These are phyloP conservation scores for Aradus depressus DNA, from an alignment of 2,888 invertebrate species.

Conservation along the genomic window DNA sequence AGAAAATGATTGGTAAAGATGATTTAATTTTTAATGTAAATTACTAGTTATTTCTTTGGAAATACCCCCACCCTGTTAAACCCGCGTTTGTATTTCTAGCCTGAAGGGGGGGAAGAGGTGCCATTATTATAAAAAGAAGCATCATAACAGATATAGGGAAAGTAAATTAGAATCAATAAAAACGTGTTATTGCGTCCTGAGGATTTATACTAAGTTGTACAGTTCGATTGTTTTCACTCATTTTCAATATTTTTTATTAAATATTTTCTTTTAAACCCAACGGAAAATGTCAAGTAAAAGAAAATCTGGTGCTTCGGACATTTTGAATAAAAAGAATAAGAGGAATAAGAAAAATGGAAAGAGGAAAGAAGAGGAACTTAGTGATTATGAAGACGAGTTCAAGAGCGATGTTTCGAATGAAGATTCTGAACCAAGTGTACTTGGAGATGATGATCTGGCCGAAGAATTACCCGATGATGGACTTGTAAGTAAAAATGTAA, in stretches of 20 bases:
- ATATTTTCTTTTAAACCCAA: too few relatives aligned
- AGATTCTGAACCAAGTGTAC: conserved; percentile 36
- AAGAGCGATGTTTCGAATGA: conserved; percentile 29
- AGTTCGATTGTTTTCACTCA: too few relatives aligned
- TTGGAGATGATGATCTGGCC: conserved; percentile 35
- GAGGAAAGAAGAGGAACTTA: conserved; percentile 36
- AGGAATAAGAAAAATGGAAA: conserved; percentile 29
- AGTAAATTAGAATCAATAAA: conserved; percentile 26
- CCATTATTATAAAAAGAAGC: conserved; percentile 20
- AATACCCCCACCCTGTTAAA: conserved; percentile 11
- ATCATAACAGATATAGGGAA: conserved; percentile 17
- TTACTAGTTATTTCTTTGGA: conserved; percentile 5
- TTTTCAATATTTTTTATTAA: too few relatives aligned
- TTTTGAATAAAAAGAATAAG: conserved; percentile 15
- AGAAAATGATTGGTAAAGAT: not conserved
- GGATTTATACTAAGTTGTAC: too few relatives aligned
- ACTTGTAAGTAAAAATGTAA: conserved; percentile 37
- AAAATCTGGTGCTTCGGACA: conserved; percentile 10
- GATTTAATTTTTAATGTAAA: conserved; percentile 4
- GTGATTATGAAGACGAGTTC: conserved; percentile 38
- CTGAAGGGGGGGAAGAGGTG: conserved; percentile 18
- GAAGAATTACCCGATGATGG: conserved; percentile 44
- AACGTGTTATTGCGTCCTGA: conserved; percentile 18
- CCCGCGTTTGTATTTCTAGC: conserved; percentile 18
- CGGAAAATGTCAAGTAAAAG: conserved; percentile 9